Evolutionary conservation across 2,797 vertebrate genomes (phyloP).

Genomic region (Salmo trutta): DNA sequence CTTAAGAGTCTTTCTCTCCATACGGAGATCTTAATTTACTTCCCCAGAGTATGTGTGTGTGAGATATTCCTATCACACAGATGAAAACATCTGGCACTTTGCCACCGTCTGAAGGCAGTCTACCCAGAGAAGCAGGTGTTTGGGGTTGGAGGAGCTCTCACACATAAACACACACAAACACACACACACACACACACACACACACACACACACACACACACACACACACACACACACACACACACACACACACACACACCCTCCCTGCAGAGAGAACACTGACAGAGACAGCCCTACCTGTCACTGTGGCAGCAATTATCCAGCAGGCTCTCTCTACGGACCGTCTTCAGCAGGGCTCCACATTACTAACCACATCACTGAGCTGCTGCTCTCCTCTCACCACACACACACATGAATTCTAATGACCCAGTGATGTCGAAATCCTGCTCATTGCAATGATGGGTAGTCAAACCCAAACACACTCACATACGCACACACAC

Average conservation of each 20-base stretch:
- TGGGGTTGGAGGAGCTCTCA: constrained; percentile 22
- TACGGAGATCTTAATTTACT: constrained; percentile 39
- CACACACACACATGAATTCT: constrained; percentile 41
- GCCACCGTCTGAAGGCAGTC: constrained; percentile 60
- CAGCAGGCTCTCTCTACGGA: constrained; percentile 71
- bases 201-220: background rate
- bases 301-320: constrained; percentile 79
- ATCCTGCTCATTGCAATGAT: constrained; percentile 58
- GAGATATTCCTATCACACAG: constrained; percentile 34
- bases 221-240: background rate
- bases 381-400: constrained; percentile 8
- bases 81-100: constrained; percentile 70
- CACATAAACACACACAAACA: constrained; percentile 4
- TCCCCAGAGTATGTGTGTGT: constrained; percentile 33
- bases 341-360: constrained; percentile 72
- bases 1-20: constrained; percentile 31
- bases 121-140: constrained; percentile 58
- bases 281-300: constrained; percentile 76
- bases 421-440: constrained; percentile 63
- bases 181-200: constrained; percentile 1
- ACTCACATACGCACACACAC: constrained; percentile 27
- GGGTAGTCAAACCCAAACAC: constrained; percentile 42
- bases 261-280: constrained; percentile 66
- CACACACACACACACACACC: constrained; percentile 15
- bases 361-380: constrained; percentile 74